These are phyloP conservation scores for Dolomedes plantarius DNA, from an alignment of 2,888 invertebrate genomes.

Conservation along the genomic window DNA sequence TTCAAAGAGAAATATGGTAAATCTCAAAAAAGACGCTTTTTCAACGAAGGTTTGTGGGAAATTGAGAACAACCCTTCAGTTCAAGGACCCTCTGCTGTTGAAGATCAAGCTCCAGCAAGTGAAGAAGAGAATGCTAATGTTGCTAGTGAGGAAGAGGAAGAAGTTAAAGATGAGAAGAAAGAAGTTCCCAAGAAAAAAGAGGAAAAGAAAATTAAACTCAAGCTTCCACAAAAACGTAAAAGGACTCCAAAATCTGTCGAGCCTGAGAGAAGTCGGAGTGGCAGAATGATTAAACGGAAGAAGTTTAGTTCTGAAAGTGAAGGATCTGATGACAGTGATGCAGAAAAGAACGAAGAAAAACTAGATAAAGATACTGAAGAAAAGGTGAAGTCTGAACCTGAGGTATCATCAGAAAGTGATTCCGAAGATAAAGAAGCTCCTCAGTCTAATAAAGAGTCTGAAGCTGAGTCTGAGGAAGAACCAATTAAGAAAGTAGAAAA, in stretches of 20 bases:
- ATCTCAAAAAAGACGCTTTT: constrained; percentile 77
- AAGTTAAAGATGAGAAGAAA: constrained; percentile 32
- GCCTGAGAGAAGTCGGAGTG: constrained; percentile 81
- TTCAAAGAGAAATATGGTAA: constrained; percentile 77
- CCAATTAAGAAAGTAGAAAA: neutral
- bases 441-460: constrained; percentile 22
- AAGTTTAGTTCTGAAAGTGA: constrained; percentile 70
- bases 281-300: constrained; percentile 85
- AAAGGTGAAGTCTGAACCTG: neutral
- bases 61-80: constrained; percentile 76
- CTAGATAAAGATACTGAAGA: constrained; percentile 7
- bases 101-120: neutral
- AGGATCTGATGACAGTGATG: constrained; percentile 18
- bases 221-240: constrained; percentile 36
- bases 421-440: constrained; percentile 19
- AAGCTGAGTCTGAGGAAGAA: constrained; percentile 27
- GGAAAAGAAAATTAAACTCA: constrained; percentile 4
- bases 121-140: constrained; percentile 22
- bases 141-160: constrained; percentile 12
- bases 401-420: constrained; percentile 22
- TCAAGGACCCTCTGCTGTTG: constrained; percentile 21
- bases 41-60: constrained; percentile 77
- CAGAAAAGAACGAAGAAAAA: constrained; percentile 21
- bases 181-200: constrained; percentile 33
- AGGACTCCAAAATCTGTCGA: constrained; percentile 21